These are phyloP conservation scores for Sphaerophoria taeniata DNA, from an alignment of 2,888 invertebrate species.

Conservation along the genomic window DNA sequence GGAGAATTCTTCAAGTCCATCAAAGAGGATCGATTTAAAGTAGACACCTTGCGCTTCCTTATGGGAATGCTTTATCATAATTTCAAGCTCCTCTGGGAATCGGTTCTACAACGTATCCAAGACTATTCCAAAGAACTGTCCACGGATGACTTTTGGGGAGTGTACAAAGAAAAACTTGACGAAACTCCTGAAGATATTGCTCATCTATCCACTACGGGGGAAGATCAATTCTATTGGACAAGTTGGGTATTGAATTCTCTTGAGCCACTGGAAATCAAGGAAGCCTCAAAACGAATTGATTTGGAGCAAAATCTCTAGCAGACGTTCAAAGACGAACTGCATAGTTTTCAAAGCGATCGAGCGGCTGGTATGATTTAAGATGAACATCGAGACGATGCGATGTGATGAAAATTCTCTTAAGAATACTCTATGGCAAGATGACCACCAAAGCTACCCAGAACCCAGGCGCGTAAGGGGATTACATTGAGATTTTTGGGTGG, in stretches of 20 bases:
- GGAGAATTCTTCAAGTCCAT: slow-evolving; percentile 84
- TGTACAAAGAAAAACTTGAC: slow-evolving; percentile 86
- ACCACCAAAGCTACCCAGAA: slow-evolving; percentile 87
- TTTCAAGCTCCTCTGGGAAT: slow-evolving; percentile 95
- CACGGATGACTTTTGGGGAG: slow-evolving; percentile 88
- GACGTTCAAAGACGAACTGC: slow-evolving; percentile 93
- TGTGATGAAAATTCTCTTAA: slow-evolving; percentile 89
- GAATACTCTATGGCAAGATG: slow-evolving; percentile 95
- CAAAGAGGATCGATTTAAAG: slow-evolving; percentile 85
- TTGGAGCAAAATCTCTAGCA: slow-evolving; percentile 90
- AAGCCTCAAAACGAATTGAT: slow-evolving; percentile 84
- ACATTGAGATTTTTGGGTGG: slow-evolving; percentile 93
- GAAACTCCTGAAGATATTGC: slow-evolving; percentile 85
- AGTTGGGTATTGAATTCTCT: slow-evolving; percentile 75
- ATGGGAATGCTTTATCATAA: slow-evolving; percentile 93
- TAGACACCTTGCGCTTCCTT: slow-evolving; percentile 90
- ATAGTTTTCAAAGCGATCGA: slow-evolving; percentile 90
- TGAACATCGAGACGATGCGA: slow-evolving; percentile 91
- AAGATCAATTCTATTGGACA: slow-evolving; percentile 64
- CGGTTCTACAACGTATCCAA: slow-evolving; percentile 89
- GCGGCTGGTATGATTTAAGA: slow-evolving; percentile 87
- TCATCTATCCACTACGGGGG: neutral
- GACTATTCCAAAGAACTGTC: slow-evolving; percentile 87
- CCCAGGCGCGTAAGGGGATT: slow-evolving; percentile 83
- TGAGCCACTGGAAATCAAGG: neutral